Percentiles rank a stretch among this genome's conserved stretches.
Evolutionary conservation across 2,797 vertebrate genomes (phyloP).

Genomic region (Alfaro cultratus): DNA sequence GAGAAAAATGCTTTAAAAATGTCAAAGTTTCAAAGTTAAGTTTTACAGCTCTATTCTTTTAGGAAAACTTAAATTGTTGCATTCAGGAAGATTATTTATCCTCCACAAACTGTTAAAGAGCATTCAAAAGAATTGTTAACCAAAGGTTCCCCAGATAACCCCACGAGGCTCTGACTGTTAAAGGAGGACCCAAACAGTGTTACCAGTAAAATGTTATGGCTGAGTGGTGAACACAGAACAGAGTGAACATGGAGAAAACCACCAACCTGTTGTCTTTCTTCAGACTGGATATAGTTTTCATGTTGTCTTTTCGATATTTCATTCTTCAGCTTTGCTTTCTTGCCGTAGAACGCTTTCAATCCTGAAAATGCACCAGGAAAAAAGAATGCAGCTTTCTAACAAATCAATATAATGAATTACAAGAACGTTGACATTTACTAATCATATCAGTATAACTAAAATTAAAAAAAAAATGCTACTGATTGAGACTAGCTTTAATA

Average conservation of each 20-base stretch:
- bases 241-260: background rate
- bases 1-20: background rate
- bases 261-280: conserved; percentile 81
- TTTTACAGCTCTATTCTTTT: background rate
- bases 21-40: background rate
- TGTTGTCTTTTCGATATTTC: conserved; percentile 78
- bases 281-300: conserved; percentile 72
- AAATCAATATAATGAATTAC: background rate
- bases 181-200: background rate
- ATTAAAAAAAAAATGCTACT: background rate
- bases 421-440: background rate
- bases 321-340: conserved; percentile 74
- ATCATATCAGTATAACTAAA: background rate
- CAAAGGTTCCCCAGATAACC: background rate
- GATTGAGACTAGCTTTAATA: background rate
- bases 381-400: background rate
- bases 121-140: background rate
- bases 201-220: background rate
- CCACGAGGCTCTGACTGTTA: background rate
- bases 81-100: background rate
- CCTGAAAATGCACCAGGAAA: conserved; percentile 66
- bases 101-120: background rate
- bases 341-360: conserved; percentile 86
- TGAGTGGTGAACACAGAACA: background rate
- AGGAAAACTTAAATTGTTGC: background rate